Conservation (phyloP, 92 coral and sea anemone species). For the Galaxea fascicularis region DNA sequence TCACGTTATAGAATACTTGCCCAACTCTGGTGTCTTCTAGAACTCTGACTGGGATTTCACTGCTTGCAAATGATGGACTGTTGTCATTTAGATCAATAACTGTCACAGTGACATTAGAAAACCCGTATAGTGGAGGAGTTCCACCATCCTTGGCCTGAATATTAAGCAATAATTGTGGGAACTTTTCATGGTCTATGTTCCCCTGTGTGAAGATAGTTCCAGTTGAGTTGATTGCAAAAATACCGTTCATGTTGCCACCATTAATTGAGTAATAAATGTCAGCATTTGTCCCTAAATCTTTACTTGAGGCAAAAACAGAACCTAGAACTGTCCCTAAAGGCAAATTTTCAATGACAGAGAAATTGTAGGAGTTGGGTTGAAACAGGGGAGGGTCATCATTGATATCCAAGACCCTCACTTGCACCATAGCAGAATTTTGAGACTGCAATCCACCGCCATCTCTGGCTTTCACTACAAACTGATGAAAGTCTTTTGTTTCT, state of each 20-base stretch:
- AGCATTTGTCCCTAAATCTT: constrained; percentile 94
- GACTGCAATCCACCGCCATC: constrained; percentile 89
- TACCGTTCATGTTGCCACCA: constrained; percentile 53
- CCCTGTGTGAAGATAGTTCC: constrained; percentile 74
- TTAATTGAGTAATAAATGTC: constrained; percentile 77
- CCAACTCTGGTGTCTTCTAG: constrained; percentile 83
- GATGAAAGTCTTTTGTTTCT: constrained; percentile 81
- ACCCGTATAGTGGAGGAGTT: constrained; percentile 84
- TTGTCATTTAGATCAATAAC: constrained; percentile 93
- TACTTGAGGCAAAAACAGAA: constrained; percentile 85
- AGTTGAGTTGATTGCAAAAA: constrained; percentile 80
- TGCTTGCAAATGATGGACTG: constrained; percentile 76
- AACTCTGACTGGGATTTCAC: constrained; percentile 62
- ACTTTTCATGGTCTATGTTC: constrained; percentile 82
- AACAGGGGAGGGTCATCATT: constrained; percentile 96
- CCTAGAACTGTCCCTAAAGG: constrained; percentile 68
- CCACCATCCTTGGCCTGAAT: constrained; percentile 95
- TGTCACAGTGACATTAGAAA: constrained; percentile 76
- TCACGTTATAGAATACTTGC: constrained; percentile 69
- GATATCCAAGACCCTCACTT: constrained; percentile 83
- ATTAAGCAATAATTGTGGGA: constrained; percentile 56
- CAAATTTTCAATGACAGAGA: constrained; percentile 77
- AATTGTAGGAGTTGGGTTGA: constrained; percentile 66
- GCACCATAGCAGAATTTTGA: constrained; percentile 70
- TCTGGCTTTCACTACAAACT: constrained; percentile 65